Evolutionary conservation across 2,888 invertebrate species (phyloP).

Genomic region (Orthosia gracilis): DNA sequence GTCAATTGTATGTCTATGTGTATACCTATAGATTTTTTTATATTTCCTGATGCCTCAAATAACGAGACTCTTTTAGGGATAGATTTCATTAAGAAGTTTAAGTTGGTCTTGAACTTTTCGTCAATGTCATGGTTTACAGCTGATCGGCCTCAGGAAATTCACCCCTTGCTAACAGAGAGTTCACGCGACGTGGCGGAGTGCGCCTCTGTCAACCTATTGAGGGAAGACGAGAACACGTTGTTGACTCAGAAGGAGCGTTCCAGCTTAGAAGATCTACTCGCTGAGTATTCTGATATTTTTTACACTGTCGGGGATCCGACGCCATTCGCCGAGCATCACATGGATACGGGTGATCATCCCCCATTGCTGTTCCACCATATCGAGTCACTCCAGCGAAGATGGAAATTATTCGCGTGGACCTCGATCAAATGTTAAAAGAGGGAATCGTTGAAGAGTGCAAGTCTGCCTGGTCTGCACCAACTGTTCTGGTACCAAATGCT

Average conservation of each 20-base stretch:
- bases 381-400: background rate
- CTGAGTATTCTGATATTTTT: background rate
- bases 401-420: background rate
- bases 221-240: background rate
- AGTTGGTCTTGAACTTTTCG: too few relatives aligned
- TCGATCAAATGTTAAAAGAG: background rate
- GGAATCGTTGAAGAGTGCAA: background rate
- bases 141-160: constrained; percentile 3
- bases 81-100: background rate
- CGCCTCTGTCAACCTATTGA: background rate
- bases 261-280: background rate
- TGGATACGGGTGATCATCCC: background rate
- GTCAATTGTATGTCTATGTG: too few relatives aligned
- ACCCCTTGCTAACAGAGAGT: background rate
- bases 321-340: too few relatives aligned
- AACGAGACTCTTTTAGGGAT: background rate
- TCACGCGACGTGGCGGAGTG: background rate
- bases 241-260: background rate
- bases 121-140: background rate
- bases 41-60: background rate
- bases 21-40: background rate
- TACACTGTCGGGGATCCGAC: background rate
- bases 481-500: background rate
- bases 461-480: background rate
- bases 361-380: background rate